phyloP scores from a whole-genome alignment of 2,113 vertebrate species.

The Tichodroma muraria region DNA sequence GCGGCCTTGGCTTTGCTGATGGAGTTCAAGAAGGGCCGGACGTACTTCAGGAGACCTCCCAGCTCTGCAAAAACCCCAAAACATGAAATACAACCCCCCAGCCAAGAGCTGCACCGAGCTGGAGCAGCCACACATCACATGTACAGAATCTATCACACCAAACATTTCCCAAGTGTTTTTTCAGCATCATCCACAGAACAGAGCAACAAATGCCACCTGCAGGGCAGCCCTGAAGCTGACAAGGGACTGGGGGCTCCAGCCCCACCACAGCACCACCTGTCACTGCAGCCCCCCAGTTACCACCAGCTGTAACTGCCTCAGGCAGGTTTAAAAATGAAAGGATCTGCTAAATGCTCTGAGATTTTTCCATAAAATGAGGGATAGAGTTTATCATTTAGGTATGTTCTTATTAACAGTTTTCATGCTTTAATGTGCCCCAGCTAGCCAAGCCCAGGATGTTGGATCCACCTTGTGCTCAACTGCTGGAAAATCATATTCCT shows the following conservation, averaged over 20 bases:
- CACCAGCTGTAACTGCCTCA: not conserved
- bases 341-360: not conserved
- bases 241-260: not conserved
- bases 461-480: not conserved
- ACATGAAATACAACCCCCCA: not conserved
- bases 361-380: not conserved
- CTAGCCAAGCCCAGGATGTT: not conserved
- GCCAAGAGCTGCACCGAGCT: not conserved
- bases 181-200: not conserved
- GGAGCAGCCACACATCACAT: not conserved
- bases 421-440: not conserved
- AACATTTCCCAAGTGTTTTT: not conserved
- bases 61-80: conserved; percentile 76
- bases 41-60: conserved; percentile 95
- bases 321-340: not conserved
- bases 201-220: not conserved
- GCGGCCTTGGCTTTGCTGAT: conserved; percentile 94
- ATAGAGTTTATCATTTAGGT: not conserved
- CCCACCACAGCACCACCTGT: not conserved
- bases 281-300: not conserved
- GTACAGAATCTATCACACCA: not conserved
- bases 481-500: not conserved
- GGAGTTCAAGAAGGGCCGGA: conserved; percentile 95
- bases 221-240: not conserved
- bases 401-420: not conserved